phyloP scores from a whole-genome alignment of 2,113 vertebrate species.

The Pollachius pollachius region DNA sequence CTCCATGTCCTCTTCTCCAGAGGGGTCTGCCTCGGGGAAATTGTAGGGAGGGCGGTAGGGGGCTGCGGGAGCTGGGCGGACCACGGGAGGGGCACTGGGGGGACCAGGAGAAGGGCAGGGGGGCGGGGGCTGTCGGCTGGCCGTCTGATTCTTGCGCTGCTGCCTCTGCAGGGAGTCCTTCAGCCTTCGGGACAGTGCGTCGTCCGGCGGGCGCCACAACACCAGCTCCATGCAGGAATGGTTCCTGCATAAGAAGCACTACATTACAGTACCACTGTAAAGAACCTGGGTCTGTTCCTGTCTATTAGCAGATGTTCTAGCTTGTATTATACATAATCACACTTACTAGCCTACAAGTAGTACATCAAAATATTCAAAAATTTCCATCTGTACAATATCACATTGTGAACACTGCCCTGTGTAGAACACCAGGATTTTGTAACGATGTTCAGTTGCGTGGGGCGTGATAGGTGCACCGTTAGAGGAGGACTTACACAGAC shows the following conservation, averaged over 20 bases:
- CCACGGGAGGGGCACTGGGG: slow-evolving; percentile 26
- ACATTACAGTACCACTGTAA: not conserved
- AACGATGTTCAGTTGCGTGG: too few species aligned
- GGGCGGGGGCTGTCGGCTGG: slow-evolving; percentile 48
- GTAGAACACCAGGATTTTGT: too few species aligned
- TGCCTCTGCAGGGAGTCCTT: slow-evolving; percentile 66
- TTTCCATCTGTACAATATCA: too few species aligned
- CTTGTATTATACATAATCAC: too few species aligned
- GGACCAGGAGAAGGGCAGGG: slow-evolving; percentile 49
- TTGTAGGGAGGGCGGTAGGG: slow-evolving; percentile 42
- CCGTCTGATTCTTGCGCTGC: slow-evolving; percentile 67
- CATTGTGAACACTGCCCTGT: too few species aligned
- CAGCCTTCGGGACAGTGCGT: slow-evolving; percentile 67
- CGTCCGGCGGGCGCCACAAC: slow-evolving; percentile 76
- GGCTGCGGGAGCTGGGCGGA: slow-evolving; percentile 34
- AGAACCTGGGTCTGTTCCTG: too few species aligned
- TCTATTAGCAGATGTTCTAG: too few species aligned
- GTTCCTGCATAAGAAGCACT: slow-evolving; percentile 53
- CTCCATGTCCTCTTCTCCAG: slow-evolving; percentile 79
- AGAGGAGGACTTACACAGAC: slow-evolving; percentile 68
- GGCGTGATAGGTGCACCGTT: too few species aligned
- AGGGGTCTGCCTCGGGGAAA: slow-evolving; percentile 45
- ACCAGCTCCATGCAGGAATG: slow-evolving; percentile 81
- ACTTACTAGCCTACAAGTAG: too few species aligned
- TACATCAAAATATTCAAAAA: too few species aligned